Percentiles rank a stretch among this genome's conserved stretches.
Evolutionary conservation across 2,888 invertebrate species (phyloP).

Genomic region (Patella pellucida): DNA sequence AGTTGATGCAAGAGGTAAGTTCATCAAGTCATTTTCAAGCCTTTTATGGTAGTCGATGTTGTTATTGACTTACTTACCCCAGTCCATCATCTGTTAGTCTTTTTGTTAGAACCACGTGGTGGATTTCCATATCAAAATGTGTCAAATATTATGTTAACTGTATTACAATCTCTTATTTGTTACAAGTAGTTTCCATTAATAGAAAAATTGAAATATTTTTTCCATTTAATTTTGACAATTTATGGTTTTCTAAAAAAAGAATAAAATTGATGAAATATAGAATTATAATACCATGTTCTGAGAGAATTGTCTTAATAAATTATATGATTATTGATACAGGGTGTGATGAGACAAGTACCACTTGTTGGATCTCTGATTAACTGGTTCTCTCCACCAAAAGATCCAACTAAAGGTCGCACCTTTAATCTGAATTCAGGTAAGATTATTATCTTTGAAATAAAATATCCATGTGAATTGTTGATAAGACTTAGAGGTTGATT

Average conservation of each 20-base stretch:
- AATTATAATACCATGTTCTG: too few relatives aligned
- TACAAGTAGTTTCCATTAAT: too few relatives aligned
- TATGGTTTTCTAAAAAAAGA: too few relatives aligned
- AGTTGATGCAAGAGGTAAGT: constrained; percentile 86
- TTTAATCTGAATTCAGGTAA: constrained; percentile 79
- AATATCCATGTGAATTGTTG: constrained; percentile 12
- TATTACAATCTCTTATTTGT: too few relatives aligned
- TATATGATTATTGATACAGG: constrained; percentile 70
- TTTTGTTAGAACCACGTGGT: neutral
- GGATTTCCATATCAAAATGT: too few relatives aligned
- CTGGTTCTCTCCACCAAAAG: constrained; percentile 93
- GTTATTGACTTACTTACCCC: neutral
- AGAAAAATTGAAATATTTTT: neutral
- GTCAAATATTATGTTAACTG: too few relatives aligned
- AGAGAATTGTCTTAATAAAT: too few relatives aligned
- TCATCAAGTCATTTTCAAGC: neutral
- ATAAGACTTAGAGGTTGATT: neutral
- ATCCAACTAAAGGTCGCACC: constrained; percentile 83
- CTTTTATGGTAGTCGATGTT: neutral
- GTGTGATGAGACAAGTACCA: constrained; percentile 92
- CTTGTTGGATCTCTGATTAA: constrained; percentile 93
- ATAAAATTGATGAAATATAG: too few relatives aligned
- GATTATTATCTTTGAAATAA: constrained; percentile 5
- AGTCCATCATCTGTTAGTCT: neutral
- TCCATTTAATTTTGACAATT: too few relatives aligned